A percentile compares a stretch with the other conserved stretches of the same genome.
phyloP scores from a whole-genome alignment of 2,113 vertebrate genomes.

The Zingel zingel region DNA sequence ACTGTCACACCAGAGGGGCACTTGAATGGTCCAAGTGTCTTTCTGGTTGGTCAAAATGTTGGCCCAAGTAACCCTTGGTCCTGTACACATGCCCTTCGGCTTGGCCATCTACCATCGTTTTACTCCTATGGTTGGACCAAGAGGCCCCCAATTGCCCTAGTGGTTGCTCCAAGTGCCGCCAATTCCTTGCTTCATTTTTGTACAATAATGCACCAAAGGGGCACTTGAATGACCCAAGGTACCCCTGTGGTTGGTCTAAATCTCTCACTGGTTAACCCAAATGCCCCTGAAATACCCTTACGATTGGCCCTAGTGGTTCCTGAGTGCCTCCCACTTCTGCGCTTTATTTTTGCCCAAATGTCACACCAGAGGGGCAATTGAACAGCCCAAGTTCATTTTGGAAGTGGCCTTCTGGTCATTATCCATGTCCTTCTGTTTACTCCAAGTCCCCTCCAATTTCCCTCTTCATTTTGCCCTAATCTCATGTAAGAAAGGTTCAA shows the following conservation, averaged over 20 bases:
- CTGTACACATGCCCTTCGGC: background rate
- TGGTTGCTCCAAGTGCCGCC: background rate
- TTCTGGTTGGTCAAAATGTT: background rate
- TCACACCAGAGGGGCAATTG: background rate
- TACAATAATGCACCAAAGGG: background rate
- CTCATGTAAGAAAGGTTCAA: background rate
- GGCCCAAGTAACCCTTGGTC: background rate
- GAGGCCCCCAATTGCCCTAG: background rate
- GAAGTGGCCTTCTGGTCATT: background rate
- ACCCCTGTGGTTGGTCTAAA: background rate
- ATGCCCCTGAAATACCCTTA: background rate
- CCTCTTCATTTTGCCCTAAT: background rate
- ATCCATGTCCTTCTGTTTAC: background rate
- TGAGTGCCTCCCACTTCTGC: background rate
- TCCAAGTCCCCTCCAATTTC: background rate
- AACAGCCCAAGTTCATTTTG: background rate
- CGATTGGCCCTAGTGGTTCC: too few species aligned
- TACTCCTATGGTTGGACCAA: background rate
- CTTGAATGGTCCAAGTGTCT: background rate
- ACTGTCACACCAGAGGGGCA: background rate
- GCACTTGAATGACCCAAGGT: background rate
- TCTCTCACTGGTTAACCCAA: background rate
- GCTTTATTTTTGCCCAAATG: background rate
- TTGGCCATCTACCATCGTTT: background rate
- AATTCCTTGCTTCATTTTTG: slow-evolving; percentile 1